phyloP scores from a whole-genome alignment of 2,113 vertebrate species.

The Formicarius rufipectus region DNA sequence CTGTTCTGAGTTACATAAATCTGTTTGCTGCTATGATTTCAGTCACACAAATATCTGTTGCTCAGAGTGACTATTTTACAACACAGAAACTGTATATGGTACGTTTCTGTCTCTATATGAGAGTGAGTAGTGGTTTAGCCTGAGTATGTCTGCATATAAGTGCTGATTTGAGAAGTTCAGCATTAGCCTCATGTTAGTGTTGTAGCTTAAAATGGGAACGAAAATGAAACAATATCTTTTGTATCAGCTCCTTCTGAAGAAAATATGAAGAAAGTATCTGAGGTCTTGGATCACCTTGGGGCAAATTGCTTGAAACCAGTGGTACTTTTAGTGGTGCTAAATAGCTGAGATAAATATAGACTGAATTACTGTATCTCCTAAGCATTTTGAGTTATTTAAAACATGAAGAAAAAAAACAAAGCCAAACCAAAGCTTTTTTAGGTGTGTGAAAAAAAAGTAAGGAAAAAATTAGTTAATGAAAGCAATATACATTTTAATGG shows the following conservation, averaged over 20 bases:
- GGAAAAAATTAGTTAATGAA: neutral
- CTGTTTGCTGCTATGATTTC: neutral
- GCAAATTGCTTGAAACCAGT: neutral
- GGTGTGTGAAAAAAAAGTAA: neutral
- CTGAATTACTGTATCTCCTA: neutral
- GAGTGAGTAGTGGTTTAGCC: neutral
- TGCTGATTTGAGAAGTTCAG: neutral
- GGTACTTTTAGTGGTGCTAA: neutral
- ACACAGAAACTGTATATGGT: neutral
- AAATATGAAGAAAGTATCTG: neutral
- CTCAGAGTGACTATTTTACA: neutral
- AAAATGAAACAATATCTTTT: neutral
- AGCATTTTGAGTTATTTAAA: neutral
- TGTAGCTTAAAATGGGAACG: neutral
- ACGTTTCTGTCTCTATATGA: neutral
- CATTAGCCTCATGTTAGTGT: neutral
- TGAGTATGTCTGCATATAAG: neutral
- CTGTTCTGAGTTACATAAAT: neutral
- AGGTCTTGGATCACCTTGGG: neutral
- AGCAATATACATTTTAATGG: neutral
- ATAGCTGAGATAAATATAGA: neutral
- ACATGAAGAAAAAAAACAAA: neutral
- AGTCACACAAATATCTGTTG: neutral
- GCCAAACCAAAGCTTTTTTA: neutral
- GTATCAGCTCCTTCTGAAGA: neutral